Base-by-base conservation (phyloP, 2,113 vertebrate genomes). In the Silurus meridionalis region DNA sequence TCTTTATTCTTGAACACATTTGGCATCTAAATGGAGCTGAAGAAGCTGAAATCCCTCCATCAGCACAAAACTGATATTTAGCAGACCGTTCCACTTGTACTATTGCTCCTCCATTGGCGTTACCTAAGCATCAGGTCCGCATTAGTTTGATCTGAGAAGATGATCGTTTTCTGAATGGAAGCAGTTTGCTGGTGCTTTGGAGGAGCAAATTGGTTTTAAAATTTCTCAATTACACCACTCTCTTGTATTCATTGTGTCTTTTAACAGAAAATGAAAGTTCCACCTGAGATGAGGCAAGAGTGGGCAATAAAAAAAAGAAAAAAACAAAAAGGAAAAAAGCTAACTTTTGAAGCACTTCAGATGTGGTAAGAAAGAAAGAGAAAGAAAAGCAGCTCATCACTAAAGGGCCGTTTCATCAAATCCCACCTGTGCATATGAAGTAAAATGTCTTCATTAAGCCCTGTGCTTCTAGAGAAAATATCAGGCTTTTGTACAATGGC, bases 391-490 rank as follows among this genome's bases (percentile, higher is more conserved):
- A 87, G 83, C 78, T 89, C 91, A 93, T 92, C 94, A 95, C 93
- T 94, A 95, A 97, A 96, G 92, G 93, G 93, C 93, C 94, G 93
- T 96, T 95, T 95, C 90, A 95, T 94, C 92, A 95, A 94, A 94
- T 94, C 92, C 92, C 91, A 92, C 89, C 58, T 93, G 92, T 90
- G 93, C 94, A 94, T 95, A 97, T 95, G 91, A 83, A 95, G 91
- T 94, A 94, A 97, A 96, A 95, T 91, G 93, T 96, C 96, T 97
- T 96, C 96, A 97, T 95, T 96, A 97, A 93, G 93, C 94, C 92
- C 94, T 94, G 95, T 92, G 95, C 92, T 95, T 95, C 95, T 93
- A 95, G 96, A 96, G 95, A 96, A 98, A 97, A 97, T 96, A 96
- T 93, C 94, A 97, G 94, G 93, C 93, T 92, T 37, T 93, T 95